Evolutionary conservation across 2,888 invertebrate species (phyloP), one percentile per base, ranked within the genome.

Genomic region (Polydrusus cervinus): DNA sequence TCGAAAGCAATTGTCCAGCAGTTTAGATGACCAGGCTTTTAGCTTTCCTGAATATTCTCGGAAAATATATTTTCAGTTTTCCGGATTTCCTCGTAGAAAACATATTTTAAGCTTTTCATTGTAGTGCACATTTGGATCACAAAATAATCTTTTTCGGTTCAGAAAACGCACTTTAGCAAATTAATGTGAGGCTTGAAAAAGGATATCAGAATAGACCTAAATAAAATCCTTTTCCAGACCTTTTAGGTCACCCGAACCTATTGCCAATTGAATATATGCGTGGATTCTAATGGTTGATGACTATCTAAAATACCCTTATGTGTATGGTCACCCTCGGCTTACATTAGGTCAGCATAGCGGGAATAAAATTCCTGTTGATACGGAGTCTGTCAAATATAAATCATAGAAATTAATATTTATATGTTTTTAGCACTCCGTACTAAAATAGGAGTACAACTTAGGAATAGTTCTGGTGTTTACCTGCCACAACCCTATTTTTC

Each of bases 231-330:
- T 74, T 51, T 16, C 43, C 49, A 43, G 64, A 57, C 64, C 74
- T 69, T 74, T 74, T 60, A 64, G 65, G 38, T 43, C 34, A 10
- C 60, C 60, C n/a, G 18, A 70, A 65, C 70, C 69, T 74, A 69
- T 69, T 69, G 65, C 65, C 74, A 70, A 74, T 74, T 74, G 74
- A 74, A 69, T 69, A 74, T 74, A 74, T 74, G 74, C 74, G 55
- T 74, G 65, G 65, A 70, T 74, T 74, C 70, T 74, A 74, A 74
- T 74, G 74, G 74, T 49, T 66, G 74, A 74, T 74, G 70, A 70
- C 74, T 74, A 74, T 74, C 74, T 70, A 60, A 70, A 70, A 65
- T 69, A 65, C 65, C 74, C 70, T 74, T 70, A 74, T 74, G 70
- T 65, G 70, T 65, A 66, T 70, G 74, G 74, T 74, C 70, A 74